Evolutionary conservation across 2,113 vertebrate species (phyloP).

Genomic region (Geococcyx californianus): DNA sequence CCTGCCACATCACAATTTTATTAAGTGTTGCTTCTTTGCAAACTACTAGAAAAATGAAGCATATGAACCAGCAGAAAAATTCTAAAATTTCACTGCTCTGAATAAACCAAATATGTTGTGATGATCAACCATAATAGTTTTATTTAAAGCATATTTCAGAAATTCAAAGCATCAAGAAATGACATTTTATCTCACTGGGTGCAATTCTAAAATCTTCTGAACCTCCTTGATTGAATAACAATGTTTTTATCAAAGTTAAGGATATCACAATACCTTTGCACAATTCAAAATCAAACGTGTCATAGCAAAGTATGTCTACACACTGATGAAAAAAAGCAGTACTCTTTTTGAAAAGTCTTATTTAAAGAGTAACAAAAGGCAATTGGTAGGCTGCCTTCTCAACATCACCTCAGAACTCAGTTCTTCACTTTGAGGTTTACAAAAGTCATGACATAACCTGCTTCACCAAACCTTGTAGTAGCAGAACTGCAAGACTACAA

Average conservation of each 20-base stretch:
- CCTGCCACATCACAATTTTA: not conserved
- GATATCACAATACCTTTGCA: not conserved
- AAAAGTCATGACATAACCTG: not conserved
- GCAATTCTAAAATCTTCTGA: not conserved
- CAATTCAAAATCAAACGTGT: not conserved
- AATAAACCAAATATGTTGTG: rapidly evolving
- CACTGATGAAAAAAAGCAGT: not conserved
- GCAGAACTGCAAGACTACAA: not conserved
- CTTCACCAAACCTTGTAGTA: not conserved
- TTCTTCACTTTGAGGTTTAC: not conserved
- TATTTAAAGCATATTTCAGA: not conserved
- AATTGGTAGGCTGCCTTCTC: not conserved
- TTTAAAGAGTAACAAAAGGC: not conserved
- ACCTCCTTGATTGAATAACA: not conserved
- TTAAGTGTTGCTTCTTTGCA: not conserved
- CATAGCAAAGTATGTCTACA: not conserved
- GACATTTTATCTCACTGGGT: not conserved
- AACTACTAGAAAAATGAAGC: not conserved
- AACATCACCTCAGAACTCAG: not conserved
- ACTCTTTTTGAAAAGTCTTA: not conserved
- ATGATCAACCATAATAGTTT: not conserved
- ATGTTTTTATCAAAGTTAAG: not conserved
- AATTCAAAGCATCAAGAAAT: not conserved
- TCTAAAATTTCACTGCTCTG: not conserved
- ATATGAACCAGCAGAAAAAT: not conserved